phyloP scores from a whole-genome alignment of 1,140 invertebrate genomes.

The Aphaenogaster ashmeadi region DNA sequence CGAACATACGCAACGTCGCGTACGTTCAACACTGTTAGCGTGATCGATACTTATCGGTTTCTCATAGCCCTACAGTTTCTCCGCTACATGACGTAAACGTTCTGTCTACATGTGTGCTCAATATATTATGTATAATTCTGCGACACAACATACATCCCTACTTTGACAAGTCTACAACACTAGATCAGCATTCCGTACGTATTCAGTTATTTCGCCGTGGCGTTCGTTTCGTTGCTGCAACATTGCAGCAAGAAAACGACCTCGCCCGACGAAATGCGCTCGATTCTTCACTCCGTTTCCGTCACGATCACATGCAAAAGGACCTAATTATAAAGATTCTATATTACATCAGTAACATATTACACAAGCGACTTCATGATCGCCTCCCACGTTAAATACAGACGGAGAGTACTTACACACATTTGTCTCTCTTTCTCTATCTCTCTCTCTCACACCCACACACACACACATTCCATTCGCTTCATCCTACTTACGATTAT shows the following conservation, averaged over 20 bases:
- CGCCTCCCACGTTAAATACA: constrained; percentile 55
- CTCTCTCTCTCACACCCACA: constrained; percentile 20
- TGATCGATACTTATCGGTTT: constrained; percentile 68
- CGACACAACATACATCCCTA: constrained; percentile 70
- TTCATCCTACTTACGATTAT: constrained; percentile 77
- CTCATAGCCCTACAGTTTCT: constrained; percentile 59
- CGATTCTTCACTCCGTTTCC: constrained; percentile 7
- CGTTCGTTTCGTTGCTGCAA: constrained; percentile 18
- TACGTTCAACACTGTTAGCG: constrained; percentile 54
- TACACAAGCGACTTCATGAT: constrained; percentile 68
- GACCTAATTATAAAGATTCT: constrained; percentile 79
- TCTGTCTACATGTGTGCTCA: constrained; percentile 61
- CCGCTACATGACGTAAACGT: constrained; percentile 59
- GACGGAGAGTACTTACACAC: constrained; percentile 46
- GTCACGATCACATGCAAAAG: constrained; percentile 74
- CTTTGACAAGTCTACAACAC: constrained; percentile 67
- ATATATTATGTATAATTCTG: constrained; percentile 70
- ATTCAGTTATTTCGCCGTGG: constrained; percentile 21
- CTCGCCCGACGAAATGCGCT: constrained; percentile 31
- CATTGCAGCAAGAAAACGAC: constrained; percentile 27
- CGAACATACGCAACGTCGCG: constrained; percentile 20
- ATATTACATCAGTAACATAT: constrained; percentile 83
- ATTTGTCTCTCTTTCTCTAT: constrained; percentile 12
- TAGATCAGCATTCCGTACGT: constrained; percentile 51
- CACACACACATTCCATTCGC: constrained; percentile 39